These are phyloP conservation scores for Orthonyx spaldingii DNA, from an alignment of 2,113 vertebrate species.

Conservation along the genomic window DNA sequence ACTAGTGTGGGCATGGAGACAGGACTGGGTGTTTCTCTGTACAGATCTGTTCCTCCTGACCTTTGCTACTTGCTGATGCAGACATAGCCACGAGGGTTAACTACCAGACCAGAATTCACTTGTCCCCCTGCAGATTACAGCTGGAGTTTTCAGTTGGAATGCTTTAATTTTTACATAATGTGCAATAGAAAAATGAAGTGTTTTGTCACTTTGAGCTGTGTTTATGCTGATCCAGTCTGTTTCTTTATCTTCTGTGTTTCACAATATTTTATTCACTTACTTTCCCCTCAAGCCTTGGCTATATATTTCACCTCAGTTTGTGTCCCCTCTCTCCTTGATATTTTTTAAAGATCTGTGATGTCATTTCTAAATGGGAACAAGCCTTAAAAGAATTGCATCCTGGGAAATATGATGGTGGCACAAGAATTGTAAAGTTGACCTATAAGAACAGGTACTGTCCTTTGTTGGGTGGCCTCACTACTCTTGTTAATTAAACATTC, in stretches of 20 bases:
- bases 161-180: not conserved
- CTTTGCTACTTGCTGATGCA: not conserved
- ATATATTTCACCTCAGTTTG: not conserved
- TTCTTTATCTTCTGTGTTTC: not conserved
- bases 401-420: slow-evolving; percentile 85
- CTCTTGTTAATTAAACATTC: not conserved
- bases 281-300: not conserved
- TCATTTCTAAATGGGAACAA: slow-evolving; percentile 92
- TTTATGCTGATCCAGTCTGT: not conserved
- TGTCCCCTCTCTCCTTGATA: not conserved
- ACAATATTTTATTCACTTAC: not conserved
- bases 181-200: not conserved
- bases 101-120: not conserved
- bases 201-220: not conserved
- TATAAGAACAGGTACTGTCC: slow-evolving; percentile 85
- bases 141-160: not conserved
- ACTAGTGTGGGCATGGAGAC: not conserved
- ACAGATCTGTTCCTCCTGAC: not conserved
- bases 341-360: slow-evolving; percentile 83
- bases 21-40: not conserved
- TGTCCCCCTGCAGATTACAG: not conserved
- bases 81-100: not conserved
- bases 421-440: slow-evolving; percentile 83
- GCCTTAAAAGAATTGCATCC: slow-evolving; percentile 85
- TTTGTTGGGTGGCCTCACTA: not conserved